A percentile compares a stretch with the other conserved stretches of the same genome.
Conservation (phyloP, 2,797 vertebrate genomes). For the Mallotus villosus region DNA sequence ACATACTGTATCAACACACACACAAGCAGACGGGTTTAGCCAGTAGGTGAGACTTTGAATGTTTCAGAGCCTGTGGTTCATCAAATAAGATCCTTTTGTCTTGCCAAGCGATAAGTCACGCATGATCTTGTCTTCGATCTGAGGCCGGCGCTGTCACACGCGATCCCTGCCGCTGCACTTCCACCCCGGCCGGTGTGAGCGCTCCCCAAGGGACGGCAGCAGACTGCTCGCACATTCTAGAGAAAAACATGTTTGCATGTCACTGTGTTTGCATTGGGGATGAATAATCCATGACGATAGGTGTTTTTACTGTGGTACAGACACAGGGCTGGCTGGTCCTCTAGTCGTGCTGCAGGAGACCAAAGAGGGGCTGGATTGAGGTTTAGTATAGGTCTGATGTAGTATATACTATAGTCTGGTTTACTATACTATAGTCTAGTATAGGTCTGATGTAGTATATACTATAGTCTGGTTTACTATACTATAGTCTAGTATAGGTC, state of each 20-base stretch:
- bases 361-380: neutral
- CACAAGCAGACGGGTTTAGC: conserved; percentile 38
- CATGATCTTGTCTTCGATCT: conserved; percentile 34
- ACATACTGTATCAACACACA: conserved; percentile 12
- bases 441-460: too few relatives aligned
- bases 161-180: conserved; percentile 31
- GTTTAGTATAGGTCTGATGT: too few relatives aligned
- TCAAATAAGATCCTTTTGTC: conserved; percentile 40
- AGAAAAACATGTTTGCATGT: conserved; percentile 67
- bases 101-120: conserved; percentile 38
- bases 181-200: conserved; percentile 38
- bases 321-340: conserved; percentile 29
- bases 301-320: conserved; percentile 37
- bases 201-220: conserved; percentile 37
- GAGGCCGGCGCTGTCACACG: conserved; percentile 32
- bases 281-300: conserved; percentile 55
- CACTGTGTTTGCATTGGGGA: conserved; percentile 61
- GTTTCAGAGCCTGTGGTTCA: conserved; percentile 23
- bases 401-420: too few relatives aligned
- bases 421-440: too few relatives aligned
- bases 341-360: conserved; percentile 14
- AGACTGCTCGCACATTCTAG: conserved; percentile 48
- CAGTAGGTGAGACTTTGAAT: conserved; percentile 2
- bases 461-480: too few relatives aligned
- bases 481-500: too few relatives aligned